These are phyloP conservation scores for Smithornis capensis DNA, from an alignment of 2,113 vertebrate genomes.

Conservation along the genomic window DNA sequence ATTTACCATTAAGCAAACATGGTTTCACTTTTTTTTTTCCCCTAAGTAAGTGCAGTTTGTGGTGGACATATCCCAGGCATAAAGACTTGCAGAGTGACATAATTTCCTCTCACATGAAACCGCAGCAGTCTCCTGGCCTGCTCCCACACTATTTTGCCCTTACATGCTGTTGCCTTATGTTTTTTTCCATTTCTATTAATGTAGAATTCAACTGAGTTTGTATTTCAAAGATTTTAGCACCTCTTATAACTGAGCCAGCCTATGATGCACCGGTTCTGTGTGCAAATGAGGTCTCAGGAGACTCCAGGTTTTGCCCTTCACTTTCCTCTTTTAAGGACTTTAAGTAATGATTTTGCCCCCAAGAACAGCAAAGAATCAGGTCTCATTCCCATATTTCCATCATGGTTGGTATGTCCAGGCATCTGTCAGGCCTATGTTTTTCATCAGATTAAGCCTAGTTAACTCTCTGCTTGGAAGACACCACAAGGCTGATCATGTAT, in stretches of 20 bases:
- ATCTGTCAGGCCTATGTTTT: neutral
- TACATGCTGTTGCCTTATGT: neutral
- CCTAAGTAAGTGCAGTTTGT: neutral
- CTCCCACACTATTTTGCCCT: neutral
- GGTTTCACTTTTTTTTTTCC: neutral
- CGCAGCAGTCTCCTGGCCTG: neutral
- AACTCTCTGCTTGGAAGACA: neutral
- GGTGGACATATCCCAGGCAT: neutral
- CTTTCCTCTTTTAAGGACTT: neutral
- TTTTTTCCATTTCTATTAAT: neutral
- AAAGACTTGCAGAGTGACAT: neutral
- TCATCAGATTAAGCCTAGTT: neutral
- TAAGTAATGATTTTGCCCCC: neutral
- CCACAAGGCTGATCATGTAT: neutral
- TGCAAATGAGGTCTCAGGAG: neutral
- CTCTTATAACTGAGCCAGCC: neutral
- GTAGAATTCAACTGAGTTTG: neutral
- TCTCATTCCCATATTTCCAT: neutral
- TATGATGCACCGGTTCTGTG: rapidly evolving
- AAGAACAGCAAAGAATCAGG: neutral
- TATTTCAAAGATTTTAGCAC: neutral
- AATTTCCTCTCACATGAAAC: neutral
- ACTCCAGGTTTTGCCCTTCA: neutral
- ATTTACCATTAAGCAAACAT: neutral
- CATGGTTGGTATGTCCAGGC: neutral